A percentile compares a stretch with the other conserved stretches of the same genome.
These are phyloP conservation scores for Psilanteris sp. DNA, from an alignment of 1,140 invertebrate species.

Conservation along the genomic window DNA sequence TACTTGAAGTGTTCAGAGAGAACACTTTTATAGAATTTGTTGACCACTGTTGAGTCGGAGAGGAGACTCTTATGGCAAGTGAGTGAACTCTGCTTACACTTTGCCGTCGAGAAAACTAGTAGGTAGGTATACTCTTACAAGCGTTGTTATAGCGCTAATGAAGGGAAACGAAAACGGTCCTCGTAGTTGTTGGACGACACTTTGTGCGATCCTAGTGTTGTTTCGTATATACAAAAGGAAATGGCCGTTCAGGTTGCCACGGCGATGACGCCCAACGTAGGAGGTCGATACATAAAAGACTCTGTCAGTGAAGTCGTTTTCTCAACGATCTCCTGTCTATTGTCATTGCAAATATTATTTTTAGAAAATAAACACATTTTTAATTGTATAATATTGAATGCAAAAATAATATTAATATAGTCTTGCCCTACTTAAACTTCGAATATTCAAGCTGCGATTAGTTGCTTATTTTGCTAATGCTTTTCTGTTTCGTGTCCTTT, in stretches of 20 bases:
- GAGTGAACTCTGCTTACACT: slow-evolving; percentile 5
- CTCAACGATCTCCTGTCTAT: slow-evolving; percentile 29
- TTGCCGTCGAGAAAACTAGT: slow-evolving; percentile 3
- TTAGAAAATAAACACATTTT: too few relatives aligned
- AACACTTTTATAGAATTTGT: too few relatives aligned
- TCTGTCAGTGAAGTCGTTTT: slow-evolving; percentile 43
- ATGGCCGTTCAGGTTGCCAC: slow-evolving; percentile 54
- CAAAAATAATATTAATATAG: too few relatives aligned
- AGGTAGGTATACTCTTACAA: slow-evolving; percentile 1
- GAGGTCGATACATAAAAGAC: slow-evolving; percentile 59
- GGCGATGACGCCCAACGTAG: slow-evolving; percentile 44
- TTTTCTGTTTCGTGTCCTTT: too few relatives aligned
- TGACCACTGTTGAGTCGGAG: too few relatives aligned
- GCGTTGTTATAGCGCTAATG: slow-evolving; percentile 23
- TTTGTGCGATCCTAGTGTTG: slow-evolving; percentile 15
- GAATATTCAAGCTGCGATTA: too few relatives aligned
- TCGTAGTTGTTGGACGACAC: slow-evolving; percentile 16
- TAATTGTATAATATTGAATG: too few relatives aligned
- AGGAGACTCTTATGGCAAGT: slow-evolving; percentile 2
- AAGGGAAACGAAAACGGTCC: slow-evolving; percentile 30
- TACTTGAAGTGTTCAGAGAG: too few relatives aligned
- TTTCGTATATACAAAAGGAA: slow-evolving; percentile 54
- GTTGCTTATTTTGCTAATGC: too few relatives aligned
- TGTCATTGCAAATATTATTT: background rate
- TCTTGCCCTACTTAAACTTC: too few relatives aligned